Evolutionary conservation across 2,888 invertebrate species (phyloP), one percentile per base, ranked within the genome.

Genomic region (Erebia epiphron): DNA sequence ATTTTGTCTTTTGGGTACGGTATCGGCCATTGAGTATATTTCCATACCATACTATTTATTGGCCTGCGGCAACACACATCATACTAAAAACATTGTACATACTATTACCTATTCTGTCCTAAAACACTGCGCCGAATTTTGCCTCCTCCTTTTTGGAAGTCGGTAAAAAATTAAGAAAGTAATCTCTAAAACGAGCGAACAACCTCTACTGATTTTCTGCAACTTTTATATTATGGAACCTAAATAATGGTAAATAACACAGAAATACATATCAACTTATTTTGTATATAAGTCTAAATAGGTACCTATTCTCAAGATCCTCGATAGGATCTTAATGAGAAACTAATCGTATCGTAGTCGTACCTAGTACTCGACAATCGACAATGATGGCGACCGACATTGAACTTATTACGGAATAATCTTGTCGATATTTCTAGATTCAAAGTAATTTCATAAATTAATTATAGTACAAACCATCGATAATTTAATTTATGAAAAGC

Each of bases 321-420:
- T 35, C 35, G 52, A 35, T 64, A 52, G 50, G 50, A 63, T 50
- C 50, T 50, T 10, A 63, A 63, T 50, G 13, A n/a, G 35, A 64
- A 0, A 1, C 9, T 1, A 14, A 9, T 26, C n/a, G 4, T 21
- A 21, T 43, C 10, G 49, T 58, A 21, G 4, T 18, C 11, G 54
- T 54, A 9, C n/a, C 54, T 18, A 73, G 81, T 83, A 82, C 82
- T n/a, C 41, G 9, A 43, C 10, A 61, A 41, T 61, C 52, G 16
- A 79, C 83, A 83, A 83, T 79, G 76, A 76, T 76, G 70, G 70
- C 72, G 62, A 16, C 43, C 76, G 79, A 78, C 81, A 80, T 80
- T 80, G 80, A 78, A 80, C 76, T 75, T 74, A 78, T 69, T 76
- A 72, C 68, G 63, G 35, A 52, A 49, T 18, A 50, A 35, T 26